Percentiles rank a stretch among this genome's conserved stretches.
These are phyloP conservation scores for Dendroctonus ponderosae DNA, from an alignment of 1,140 invertebrate species.

Conservation along the genomic window DNA sequence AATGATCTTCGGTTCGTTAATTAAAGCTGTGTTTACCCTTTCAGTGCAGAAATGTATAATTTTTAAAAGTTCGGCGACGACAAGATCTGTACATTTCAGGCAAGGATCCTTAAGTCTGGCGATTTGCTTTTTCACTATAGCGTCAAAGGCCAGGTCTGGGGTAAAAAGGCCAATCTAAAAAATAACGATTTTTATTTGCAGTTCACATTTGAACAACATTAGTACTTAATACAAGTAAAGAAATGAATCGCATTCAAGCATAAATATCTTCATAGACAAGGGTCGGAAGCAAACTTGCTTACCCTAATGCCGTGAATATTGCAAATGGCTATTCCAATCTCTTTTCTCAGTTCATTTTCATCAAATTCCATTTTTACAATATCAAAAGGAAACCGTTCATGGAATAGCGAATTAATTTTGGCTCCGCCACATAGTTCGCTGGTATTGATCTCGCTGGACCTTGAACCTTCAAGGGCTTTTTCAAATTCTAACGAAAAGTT, in stretches of 20 bases:
- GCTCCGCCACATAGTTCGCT: constrained; percentile 97
- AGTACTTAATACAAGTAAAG: background rate
- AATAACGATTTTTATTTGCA: constrained; percentile 3
- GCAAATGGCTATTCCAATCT: constrained; percentile 98
- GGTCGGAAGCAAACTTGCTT: constrained; percentile 16
- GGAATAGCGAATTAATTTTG: constrained; percentile 98
- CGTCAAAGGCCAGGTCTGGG: constrained; percentile 99
- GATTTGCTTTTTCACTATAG: constrained; percentile 99
- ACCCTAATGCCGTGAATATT: constrained; percentile 94
- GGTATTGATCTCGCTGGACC: constrained; percentile 90
- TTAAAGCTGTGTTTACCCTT: constrained; percentile 62
- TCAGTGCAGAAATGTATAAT: constrained; percentile 92
- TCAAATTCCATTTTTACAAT: constrained; percentile 99
- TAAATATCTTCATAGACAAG: background rate
- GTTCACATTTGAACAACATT: background rate
- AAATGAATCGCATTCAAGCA: background rate
- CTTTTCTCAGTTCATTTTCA: constrained; percentile 94
- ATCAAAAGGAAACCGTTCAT: constrained; percentile 99
- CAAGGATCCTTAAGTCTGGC: constrained; percentile 93
- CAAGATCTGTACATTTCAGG: constrained; percentile 97
- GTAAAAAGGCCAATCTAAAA: constrained; percentile 94
- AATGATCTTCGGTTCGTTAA: background rate
- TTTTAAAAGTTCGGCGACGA: constrained; percentile 91
- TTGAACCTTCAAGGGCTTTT: constrained; percentile 95
- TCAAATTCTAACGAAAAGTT: constrained; percentile 97